Evolutionary conservation across 1,140 invertebrate genomes (phyloP).

Genomic region (Drosophila setifemur): DNA sequence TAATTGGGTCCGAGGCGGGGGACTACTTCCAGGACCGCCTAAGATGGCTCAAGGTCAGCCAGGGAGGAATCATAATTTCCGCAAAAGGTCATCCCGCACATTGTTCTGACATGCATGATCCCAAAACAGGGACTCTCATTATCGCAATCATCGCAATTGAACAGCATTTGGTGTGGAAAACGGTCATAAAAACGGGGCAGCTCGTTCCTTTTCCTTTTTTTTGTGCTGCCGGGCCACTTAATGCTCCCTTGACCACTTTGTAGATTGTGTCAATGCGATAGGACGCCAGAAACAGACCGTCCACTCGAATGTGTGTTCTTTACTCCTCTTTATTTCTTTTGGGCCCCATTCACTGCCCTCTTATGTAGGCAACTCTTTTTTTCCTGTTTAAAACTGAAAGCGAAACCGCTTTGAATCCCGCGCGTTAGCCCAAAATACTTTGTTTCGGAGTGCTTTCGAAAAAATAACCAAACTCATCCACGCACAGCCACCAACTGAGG

Average conservation of each 20-base stretch:
- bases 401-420: conserved; percentile 24
- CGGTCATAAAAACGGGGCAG: conserved; percentile 57
- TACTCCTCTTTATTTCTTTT: conserved; percentile 10
- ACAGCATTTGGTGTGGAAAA: conserved; percentile 73
- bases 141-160: conserved; percentile 75
- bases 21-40: not conserved
- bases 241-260: conserved; percentile 65
- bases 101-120: conserved; percentile 39
- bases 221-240: conserved; percentile 57
- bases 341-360: conserved; percentile 3
- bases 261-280: conserved; percentile 70
- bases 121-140: conserved; percentile 64
- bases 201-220: conserved; percentile 24
- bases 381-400: conserved; percentile 49
- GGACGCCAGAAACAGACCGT: conserved; percentile 39
- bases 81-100: conserved; percentile 59
- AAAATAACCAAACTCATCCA: conserved; percentile 48
- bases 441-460: not conserved
- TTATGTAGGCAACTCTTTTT: conserved; percentile 35
- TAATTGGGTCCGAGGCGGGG: conserved; percentile 19
- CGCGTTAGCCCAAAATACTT: conserved; percentile 7
- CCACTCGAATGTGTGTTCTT: conserved; percentile 52
- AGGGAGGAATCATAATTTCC: conserved; percentile 71
- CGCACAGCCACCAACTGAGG: conserved; percentile 71
- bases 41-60: conserved; percentile 15